Evolutionary conservation across 2,888 invertebrate genomes (phyloP).

Genomic region (Limnephilus marmoratus): DNA sequence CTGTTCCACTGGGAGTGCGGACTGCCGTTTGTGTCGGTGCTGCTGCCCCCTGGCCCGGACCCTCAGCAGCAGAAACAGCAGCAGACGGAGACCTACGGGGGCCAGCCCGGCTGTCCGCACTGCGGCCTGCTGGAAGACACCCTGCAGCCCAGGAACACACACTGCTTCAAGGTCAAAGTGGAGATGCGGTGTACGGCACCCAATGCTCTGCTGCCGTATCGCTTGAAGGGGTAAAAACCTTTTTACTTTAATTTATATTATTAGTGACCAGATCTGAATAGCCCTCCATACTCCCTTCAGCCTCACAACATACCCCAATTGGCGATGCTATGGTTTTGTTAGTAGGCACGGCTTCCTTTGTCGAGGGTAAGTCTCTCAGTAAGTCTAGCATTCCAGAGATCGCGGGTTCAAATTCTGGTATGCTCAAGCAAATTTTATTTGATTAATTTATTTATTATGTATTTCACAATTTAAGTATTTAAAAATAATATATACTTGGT

Average conservation of each 20-base stretch:
- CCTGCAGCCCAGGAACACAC: conserved; percentile 72
- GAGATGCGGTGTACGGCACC: conserved; percentile 72
- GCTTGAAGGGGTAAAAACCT: conserved; percentile 72
- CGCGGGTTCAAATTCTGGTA: too few relatives aligned
- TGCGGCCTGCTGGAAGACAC: conserved; percentile 73
- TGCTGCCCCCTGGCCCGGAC: conserved; percentile 53
- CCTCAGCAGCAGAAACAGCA: conserved; percentile 6
- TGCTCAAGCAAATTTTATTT: too few relatives aligned
- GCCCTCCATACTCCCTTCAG: too few relatives aligned
- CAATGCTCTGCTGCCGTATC: conserved; percentile 73
- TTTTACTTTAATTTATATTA: neutral
- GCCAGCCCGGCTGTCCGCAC: conserved; percentile 73
- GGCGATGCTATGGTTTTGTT: too few relatives aligned
- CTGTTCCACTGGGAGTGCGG: conserved; percentile 91
- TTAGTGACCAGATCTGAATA: too few relatives aligned
- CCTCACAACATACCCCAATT: too few relatives aligned
- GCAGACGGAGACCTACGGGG: conserved; percentile 53
- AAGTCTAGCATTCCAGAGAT: too few relatives aligned
- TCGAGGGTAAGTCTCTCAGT: too few relatives aligned
- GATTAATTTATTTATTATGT: too few relatives aligned
- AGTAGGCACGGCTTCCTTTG: too few relatives aligned
- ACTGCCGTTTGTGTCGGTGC: conserved; percentile 69
- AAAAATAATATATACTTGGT: too few relatives aligned
- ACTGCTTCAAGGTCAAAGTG: conserved; percentile 70
- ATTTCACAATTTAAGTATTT: too few relatives aligned